These are phyloP conservation scores for Odontothrips loti DNA, from an alignment of 2,888 invertebrate species.

Conservation along the genomic window DNA sequence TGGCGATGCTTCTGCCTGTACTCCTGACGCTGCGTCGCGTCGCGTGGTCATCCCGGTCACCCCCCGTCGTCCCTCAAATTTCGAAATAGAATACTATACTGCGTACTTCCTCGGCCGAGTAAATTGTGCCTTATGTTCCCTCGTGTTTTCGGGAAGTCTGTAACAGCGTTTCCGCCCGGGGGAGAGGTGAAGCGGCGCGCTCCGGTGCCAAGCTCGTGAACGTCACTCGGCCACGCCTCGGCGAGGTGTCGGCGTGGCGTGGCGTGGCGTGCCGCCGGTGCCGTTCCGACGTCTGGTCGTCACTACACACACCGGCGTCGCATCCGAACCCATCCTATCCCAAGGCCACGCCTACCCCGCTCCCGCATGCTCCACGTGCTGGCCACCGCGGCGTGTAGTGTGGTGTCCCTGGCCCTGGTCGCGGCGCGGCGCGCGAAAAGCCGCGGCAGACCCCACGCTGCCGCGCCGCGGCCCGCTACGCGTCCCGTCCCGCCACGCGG, in stretches of 20 bases:
- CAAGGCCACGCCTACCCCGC: background rate
- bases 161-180: too few relatives aligned
- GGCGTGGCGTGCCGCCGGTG: background rate
- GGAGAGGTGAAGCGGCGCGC: too few relatives aligned
- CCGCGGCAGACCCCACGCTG: background rate
- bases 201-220: too few relatives aligned
- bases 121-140: too few relatives aligned
- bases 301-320: background rate
- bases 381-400: background rate
- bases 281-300: background rate
- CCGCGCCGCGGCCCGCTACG: constrained; percentile 4
- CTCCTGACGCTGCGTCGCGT: too few relatives aligned
- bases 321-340: background rate
- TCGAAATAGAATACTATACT: too few relatives aligned
- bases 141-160: too few relatives aligned
- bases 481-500: background rate
- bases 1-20: too few relatives aligned
- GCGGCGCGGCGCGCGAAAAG: background rate
- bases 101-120: too few relatives aligned
- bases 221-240: background rate
- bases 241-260: background rate
- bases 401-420: background rate
- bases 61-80: too few relatives aligned
- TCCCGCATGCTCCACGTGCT: background rate
- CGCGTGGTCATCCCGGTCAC: too few relatives aligned